These are phyloP conservation scores for Hylaea fasciaria DNA, from an alignment of 2,888 invertebrate genomes.

Conservation along the genomic window DNA sequence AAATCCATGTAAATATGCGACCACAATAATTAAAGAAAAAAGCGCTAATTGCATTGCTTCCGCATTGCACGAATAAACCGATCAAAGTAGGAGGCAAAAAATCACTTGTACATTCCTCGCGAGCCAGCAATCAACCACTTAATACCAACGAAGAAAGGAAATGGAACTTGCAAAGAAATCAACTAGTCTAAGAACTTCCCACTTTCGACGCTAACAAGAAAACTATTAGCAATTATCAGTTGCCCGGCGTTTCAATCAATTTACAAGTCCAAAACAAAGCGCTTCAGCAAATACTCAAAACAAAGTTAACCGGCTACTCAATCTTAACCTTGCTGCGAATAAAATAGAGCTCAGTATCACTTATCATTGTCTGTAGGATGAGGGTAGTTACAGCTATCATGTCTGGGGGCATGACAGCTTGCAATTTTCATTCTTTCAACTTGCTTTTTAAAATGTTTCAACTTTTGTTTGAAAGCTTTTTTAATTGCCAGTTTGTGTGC, in stretches of 20 bases:
- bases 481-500: slow-evolving; percentile 43
- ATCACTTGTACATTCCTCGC: slow-evolving; percentile 37
- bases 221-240: slow-evolving; percentile 81
- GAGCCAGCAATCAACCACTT: slow-evolving; percentile 59
- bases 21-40: neutral
- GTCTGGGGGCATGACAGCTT: slow-evolving; percentile 60
- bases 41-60: neutral
- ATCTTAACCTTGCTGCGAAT: slow-evolving; percentile 21
- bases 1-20: neutral
- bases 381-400: slow-evolving; percentile 50
- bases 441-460: slow-evolving; percentile 40
- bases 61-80: slow-evolving; percentile 14
- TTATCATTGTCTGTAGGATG: slow-evolving; percentile 7
- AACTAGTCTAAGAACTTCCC: slow-evolving; percentile 65
- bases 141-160: slow-evolving; percentile 53
- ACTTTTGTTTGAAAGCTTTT: slow-evolving; percentile 45
- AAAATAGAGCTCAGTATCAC: slow-evolving; percentile 41
- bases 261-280: slow-evolving; percentile 73
- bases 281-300: slow-evolving; percentile 58
- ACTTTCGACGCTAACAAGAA: slow-evolving; percentile 74
- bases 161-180: slow-evolving; percentile 65
- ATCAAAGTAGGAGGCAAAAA: slow-evolving; percentile 23
- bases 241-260: slow-evolving; percentile 77
- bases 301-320: slow-evolving; percentile 33
- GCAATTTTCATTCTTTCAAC: slow-evolving; percentile 61